Conservation (phyloP, 2,113 vertebrate genomes). For the Atlantisia rogersi region DNA sequence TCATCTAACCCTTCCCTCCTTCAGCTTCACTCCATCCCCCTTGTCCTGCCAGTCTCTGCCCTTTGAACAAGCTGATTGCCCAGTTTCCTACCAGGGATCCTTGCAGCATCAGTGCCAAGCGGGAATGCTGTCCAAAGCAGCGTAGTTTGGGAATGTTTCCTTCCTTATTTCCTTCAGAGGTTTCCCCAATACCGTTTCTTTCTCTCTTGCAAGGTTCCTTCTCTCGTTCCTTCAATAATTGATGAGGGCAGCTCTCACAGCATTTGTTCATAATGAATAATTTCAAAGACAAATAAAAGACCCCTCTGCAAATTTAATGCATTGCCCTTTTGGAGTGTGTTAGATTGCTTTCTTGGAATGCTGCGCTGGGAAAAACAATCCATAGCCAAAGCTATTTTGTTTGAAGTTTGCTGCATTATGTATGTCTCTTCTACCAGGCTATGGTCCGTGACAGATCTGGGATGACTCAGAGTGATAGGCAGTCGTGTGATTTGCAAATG, state of each 20-base stretch:
- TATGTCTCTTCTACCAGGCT: background rate
- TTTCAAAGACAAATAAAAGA: slow-evolving; percentile 50
- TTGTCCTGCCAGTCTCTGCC: too few species aligned
- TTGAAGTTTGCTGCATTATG: slow-evolving; percentile 9
- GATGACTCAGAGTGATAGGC: background rate
- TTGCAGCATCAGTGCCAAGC: background rate
- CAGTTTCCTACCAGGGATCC: fast-evolving
- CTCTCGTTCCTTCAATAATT: slow-evolving; percentile 56
- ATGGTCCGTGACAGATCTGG: background rate
- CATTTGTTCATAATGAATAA: slow-evolving; percentile 63
- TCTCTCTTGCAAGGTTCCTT: slow-evolving; percentile 17
- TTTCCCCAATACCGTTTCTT: slow-evolving; percentile 1
- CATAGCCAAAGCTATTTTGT: slow-evolving; percentile 5
- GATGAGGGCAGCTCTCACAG: slow-evolving; percentile 29
- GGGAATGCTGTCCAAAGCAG: background rate
- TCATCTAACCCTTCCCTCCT: too few species aligned
- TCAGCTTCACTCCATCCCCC: too few species aligned
- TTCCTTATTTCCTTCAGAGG: background rate
- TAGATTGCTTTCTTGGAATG: slow-evolving; percentile 18
- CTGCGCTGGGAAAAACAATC: background rate
- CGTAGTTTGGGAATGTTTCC: background rate
- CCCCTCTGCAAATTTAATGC: slow-evolving; percentile 40
- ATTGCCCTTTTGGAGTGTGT: background rate
- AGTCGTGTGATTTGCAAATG: background rate
- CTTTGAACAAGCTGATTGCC: too few species aligned